Conservation (phyloP, 2,797 vertebrate species). For the Esox masquinongy region DNA sequence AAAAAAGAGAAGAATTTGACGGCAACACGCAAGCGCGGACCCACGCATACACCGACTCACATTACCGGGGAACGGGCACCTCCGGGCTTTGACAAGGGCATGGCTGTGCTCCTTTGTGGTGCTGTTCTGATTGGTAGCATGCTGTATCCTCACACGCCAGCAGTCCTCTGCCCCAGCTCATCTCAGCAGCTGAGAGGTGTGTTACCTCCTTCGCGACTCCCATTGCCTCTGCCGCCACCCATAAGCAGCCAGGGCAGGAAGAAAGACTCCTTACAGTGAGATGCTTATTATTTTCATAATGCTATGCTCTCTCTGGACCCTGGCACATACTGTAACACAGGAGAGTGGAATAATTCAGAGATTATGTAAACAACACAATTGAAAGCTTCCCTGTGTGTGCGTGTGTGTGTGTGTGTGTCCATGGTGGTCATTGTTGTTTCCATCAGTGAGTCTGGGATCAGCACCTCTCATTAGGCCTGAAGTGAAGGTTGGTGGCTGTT, state of each 20-base stretch:
- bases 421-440: conserved; percentile 29
- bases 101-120: conserved; percentile 56
- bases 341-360: conserved; percentile 36
- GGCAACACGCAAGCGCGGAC: conserved; percentile 30
- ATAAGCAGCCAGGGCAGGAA: conserved; percentile 56
- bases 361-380: conserved; percentile 8
- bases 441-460: too few relatives aligned
- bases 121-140: conserved; percentile 63
- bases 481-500: too few relatives aligned
- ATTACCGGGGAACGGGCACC: not conserved
- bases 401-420: conserved; percentile 45
- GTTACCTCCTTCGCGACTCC: conserved; percentile 69
- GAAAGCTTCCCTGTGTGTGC: not conserved
- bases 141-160: conserved; percentile 41
- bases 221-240: conserved; percentile 55
- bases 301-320: conserved; percentile 56
- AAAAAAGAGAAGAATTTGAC: conserved; percentile 50
- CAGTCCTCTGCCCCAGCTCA: conserved; percentile 47
- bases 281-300: conserved; percentile 74
- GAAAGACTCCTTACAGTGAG: conserved; percentile 61
- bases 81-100: conserved; percentile 66
- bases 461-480: too few relatives aligned
- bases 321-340: conserved; percentile 19
- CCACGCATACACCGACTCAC: conserved; percentile 6
- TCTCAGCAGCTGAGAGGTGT: conserved; percentile 61